These are phyloP conservation scores for Bembecia ichneumoniformis DNA, from an alignment of 2,888 invertebrate genomes.

Conservation along the genomic window DNA sequence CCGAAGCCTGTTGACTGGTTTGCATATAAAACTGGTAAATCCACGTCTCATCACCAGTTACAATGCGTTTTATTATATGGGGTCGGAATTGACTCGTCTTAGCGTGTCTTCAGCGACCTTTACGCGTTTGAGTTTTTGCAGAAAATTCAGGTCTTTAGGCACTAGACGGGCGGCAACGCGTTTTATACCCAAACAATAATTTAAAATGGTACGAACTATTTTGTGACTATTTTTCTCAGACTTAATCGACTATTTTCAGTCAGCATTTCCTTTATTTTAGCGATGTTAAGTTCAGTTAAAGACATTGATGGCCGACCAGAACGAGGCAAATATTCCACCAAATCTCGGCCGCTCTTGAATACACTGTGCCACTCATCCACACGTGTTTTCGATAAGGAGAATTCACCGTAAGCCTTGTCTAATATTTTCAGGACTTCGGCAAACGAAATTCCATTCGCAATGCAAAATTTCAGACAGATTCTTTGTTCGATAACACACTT, in stretches of 20 bases:
- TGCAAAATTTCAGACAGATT: neutral
- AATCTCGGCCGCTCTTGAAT: neutral
- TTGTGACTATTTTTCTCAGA: conserved; percentile 3
- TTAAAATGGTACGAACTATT: conserved; percentile 10
- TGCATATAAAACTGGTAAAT: conserved; percentile 9
- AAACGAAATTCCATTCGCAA: neutral
- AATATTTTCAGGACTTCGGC: neutral
- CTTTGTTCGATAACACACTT: conserved; percentile 1
- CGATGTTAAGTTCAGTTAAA: neutral
- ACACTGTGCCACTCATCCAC: neutral
- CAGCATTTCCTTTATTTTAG: neutral
- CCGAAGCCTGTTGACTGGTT: neutral
- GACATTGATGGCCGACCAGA: neutral
- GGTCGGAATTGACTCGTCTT: conserved; percentile 11
- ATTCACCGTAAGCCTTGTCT: neutral
- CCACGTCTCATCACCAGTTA: conserved; percentile 13
- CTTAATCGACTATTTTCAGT: conserved; percentile 4
- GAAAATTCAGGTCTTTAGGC: conserved; percentile 11
- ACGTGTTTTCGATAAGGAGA: neutral
- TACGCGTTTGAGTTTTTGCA: conserved; percentile 13
- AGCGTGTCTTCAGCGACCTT: conserved; percentile 9
- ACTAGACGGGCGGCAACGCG: conserved; percentile 14
- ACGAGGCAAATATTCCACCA: neutral
- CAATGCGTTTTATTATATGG: conserved; percentile 14
- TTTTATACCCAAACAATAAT: conserved; percentile 12